A percentile compares a stretch with the other conserved stretches of the same genome.
phyloP scores from a whole-genome alignment of 2,797 vertebrate genomes.

The Crenichthys baileyi region DNA sequence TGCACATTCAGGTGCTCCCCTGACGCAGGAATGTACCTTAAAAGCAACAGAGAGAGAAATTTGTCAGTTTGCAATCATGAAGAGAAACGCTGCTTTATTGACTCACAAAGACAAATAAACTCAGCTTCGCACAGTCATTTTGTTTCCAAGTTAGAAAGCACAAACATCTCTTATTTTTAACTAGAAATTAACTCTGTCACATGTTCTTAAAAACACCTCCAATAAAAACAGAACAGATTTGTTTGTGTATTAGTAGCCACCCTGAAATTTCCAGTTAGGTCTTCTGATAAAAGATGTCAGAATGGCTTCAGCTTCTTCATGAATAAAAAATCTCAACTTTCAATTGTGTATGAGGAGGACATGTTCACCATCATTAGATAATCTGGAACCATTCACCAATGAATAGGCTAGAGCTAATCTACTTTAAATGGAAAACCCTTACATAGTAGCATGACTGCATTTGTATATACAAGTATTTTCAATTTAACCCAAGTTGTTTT shows the following conservation, averaged over 20 bases:
- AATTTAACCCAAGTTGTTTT: too few relatives aligned
- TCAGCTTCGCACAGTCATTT: background rate
- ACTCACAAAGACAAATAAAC: background rate
- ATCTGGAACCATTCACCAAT: background rate
- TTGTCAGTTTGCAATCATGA: background rate
- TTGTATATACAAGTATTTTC: background rate
- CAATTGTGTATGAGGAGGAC: background rate
- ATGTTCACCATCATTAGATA: background rate
- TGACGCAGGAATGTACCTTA: constrained; percentile 18
- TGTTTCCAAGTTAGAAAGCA: background rate
- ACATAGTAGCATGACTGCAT: background rate
- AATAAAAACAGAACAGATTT: background rate
- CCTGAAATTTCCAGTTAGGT: too few relatives aligned
- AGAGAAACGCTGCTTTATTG: background rate
- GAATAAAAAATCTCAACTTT: background rate
- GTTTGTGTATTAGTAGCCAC: too few relatives aligned
- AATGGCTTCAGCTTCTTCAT: background rate
- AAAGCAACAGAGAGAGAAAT: background rate
- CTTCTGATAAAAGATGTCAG: too few relatives aligned
- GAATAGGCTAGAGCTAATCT: too few relatives aligned
- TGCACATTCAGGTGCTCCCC: constrained; percentile 36
- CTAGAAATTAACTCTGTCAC: background rate
- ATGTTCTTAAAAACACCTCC: background rate
- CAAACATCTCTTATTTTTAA: background rate
- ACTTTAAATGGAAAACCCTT: background rate